Base-by-base conservation (phyloP, 2,113 vertebrate genomes). In the Thalassarche chlororhynchos region DNA sequence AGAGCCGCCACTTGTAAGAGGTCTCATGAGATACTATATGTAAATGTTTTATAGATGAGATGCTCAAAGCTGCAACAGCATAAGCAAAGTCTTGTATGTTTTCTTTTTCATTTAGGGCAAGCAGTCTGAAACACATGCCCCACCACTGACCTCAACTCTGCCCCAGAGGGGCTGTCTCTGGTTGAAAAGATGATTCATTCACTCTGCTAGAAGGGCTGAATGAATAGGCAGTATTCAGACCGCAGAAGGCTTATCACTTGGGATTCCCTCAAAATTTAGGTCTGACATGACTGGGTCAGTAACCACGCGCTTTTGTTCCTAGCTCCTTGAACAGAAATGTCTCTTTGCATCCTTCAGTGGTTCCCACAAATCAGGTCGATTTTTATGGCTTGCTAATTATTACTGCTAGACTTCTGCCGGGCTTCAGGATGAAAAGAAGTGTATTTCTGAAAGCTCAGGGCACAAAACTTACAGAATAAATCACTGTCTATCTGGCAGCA, bases 331-430 rank as follows among this genome's bases (percentile, higher is more conserved):
- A 92, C 69, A 95, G 81, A 94, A 77, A 90, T 31, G 84, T 95
- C 93, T 97, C 92, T 93, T 78, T 90, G 90, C 94, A 92, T 89
- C 89, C 92, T 96, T 92, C 90, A 98, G 84, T 62, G 84, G 65
- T 47, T 96, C 82, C 70, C 80, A 94, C 72, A 96, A 98, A 98
- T 91, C 84, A 97, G 91, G 93, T 97, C 70, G 54, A 94, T 90
- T 97, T 98, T 97, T 94, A 97, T 93, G 84, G 91, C 93, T 97
- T 97, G 86, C 75, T 97, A 97, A 95, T 96, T 96, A 86, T 96
- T 93, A 91, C 84, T 96, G 94, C 82, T 84, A 95, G 96, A 96
- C 69, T 97, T 97, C 83, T 95, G 76, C 79, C 8, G 18, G 92
- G 93, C 58, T 97, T 95, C 70, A 89, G 26, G 20, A 94, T 61